phyloP scores from a whole-genome alignment of 2,797 vertebrate species.

The Phaenicophaeus curvirostris region DNA sequence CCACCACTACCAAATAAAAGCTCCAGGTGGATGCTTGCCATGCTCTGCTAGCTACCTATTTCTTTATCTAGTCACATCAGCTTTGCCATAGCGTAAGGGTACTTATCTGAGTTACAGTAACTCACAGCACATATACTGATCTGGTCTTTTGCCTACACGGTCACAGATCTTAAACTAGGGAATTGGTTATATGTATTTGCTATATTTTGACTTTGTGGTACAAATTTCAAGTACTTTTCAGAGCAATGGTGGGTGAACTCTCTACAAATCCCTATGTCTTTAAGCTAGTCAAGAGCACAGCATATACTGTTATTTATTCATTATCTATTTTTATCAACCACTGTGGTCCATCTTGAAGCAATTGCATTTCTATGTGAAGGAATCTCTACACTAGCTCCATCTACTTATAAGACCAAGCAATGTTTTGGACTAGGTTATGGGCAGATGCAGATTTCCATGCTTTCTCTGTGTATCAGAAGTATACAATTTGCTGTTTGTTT shows the following conservation, averaged over 20 bases:
- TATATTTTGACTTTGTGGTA: background rate
- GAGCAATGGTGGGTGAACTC: background rate
- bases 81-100: background rate
- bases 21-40: background rate
- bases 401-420: slow-evolving; percentile 27
- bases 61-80: background rate
- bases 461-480: background rate
- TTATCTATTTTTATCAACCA: slow-evolving; percentile 64
- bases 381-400: slow-evolving; percentile 49
- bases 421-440: background rate
- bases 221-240: background rate
- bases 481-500: background rate
- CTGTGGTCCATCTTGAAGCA: slow-evolving; percentile 80
- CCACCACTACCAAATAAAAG: background rate
- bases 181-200: background rate
- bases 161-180: background rate
- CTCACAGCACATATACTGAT: too few relatives aligned
- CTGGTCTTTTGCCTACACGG: background rate
- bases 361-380: slow-evolving; percentile 49
- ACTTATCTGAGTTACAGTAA: background rate
- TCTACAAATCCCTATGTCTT: background rate
- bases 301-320: slow-evolving; percentile 1
- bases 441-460: background rate
- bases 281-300: background rate
- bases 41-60: background rate